phyloP scores from a whole-genome alignment of 2,113 vertebrate genomes.

The Corynorhinus townsendii region DNA sequence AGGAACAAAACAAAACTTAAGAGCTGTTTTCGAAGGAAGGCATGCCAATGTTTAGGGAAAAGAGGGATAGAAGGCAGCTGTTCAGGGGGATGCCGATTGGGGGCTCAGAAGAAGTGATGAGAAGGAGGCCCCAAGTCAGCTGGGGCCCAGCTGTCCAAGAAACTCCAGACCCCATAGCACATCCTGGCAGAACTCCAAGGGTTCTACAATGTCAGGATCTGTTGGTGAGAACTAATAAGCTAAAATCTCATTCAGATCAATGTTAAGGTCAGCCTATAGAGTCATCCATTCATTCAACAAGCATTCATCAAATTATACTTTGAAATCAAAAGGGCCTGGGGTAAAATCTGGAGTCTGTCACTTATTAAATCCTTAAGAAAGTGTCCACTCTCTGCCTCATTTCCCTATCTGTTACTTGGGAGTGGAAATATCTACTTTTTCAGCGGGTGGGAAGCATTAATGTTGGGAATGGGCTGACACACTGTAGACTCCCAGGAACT shows the following conservation, averaged over 20 bases:
- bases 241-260: background rate
- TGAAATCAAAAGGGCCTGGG: background rate
- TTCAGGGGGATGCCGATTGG: background rate
- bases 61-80: background rate
- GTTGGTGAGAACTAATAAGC: background rate
- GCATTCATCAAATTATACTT: background rate
- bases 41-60: background rate
- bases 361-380: background rate
- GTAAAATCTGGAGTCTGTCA: background rate
- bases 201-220: background rate
- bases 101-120: background rate
- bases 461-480: background rate
- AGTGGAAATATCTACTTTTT: background rate
- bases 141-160: background rate
- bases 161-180: background rate
- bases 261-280: background rate
- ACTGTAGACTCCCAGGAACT: no score
- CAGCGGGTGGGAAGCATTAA: background rate
- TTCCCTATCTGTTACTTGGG: background rate
- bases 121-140: background rate
- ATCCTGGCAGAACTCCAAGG: background rate
- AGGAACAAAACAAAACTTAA: background rate
- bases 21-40: background rate
- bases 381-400: background rate
- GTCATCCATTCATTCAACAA: background rate